Percentiles rank a stretch among this genome's conserved stretches.
Evolutionary conservation across 2,888 invertebrate species (phyloP).

Genomic region (Adelphocoris suturalis): DNA sequence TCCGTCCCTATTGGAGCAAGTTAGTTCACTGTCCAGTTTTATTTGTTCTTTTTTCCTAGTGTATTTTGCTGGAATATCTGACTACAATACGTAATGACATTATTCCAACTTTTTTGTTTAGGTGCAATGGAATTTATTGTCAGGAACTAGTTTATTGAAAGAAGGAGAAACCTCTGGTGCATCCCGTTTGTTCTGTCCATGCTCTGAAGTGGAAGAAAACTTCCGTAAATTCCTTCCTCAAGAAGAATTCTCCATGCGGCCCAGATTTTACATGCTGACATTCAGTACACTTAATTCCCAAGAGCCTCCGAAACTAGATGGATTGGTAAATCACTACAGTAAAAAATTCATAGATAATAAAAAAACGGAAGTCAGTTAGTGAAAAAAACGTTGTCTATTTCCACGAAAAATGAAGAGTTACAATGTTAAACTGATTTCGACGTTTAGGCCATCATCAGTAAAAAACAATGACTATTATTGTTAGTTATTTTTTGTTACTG

Average conservation of each 20-base stretch:
- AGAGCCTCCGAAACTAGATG: constrained; percentile 92
- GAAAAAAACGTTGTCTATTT: too few relatives aligned
- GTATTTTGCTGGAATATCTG: too few relatives aligned
- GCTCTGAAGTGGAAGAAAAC: constrained; percentile 88
- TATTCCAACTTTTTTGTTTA: constrained; percentile 75
- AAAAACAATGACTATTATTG: too few relatives aligned
- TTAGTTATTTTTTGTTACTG: too few relatives aligned
- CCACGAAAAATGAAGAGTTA: too few relatives aligned
- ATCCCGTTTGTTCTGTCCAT: constrained; percentile 85
- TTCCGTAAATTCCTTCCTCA: constrained; percentile 83
- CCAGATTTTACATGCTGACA: constrained; percentile 94
- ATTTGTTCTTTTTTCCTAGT: background rate
- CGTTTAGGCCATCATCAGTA: too few relatives aligned
- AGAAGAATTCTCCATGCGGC: constrained; percentile 87
- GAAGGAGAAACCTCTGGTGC: constrained; percentile 82
- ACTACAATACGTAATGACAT: too few relatives aligned
- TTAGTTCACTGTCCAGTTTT: constrained; percentile 79
- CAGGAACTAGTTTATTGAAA: constrained; percentile 82
- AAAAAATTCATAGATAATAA: too few relatives aligned
- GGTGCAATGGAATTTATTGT: constrained; percentile 90
- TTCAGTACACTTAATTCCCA: constrained; percentile 85
- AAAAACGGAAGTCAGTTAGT: too few relatives aligned
- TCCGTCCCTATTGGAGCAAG: constrained; percentile 89
- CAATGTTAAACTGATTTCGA: too few relatives aligned
- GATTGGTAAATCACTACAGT: constrained; percentile 80